Conservation (phyloP, 2,888 invertebrate genomes). For the Camponotus fellah region DNA sequence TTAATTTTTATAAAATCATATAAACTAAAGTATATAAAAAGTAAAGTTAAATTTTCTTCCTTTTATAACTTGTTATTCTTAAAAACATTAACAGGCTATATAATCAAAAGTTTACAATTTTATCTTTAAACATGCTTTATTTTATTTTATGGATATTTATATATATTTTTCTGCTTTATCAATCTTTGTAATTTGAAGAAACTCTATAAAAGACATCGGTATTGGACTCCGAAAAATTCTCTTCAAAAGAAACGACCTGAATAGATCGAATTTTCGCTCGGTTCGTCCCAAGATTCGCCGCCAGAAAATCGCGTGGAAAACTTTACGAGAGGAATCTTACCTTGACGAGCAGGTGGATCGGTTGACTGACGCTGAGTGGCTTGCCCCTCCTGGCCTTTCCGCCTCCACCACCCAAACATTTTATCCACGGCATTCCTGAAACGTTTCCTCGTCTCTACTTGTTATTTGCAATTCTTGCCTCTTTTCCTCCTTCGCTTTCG, state of each 20-base stretch:
- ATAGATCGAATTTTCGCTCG: constrained; percentile 16
- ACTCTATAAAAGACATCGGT: not conserved
- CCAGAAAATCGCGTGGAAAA: constrained; percentile 39
- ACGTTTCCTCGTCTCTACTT: constrained; percentile 71
- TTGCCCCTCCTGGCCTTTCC: constrained; percentile 84
- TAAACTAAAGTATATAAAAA: not conserved
- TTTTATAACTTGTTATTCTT: not conserved
- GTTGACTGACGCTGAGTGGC: constrained; percentile 85
- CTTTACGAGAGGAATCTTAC: constrained; percentile 72
- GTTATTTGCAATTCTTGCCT: constrained; percentile 60
- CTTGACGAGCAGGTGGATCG: constrained; percentile 85
- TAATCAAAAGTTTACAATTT: not conserved
- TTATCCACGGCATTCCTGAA: constrained; percentile 85
- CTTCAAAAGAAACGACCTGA: not conserved
- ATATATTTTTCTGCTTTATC: not conserved
- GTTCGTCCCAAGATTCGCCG: constrained; percentile 27
- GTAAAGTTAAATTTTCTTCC: too few relatives aligned
- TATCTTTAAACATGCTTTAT: not conserved
- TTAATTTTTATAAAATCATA: not conserved
- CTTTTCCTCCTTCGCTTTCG: constrained; percentile 34
- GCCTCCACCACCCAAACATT: constrained; percentile 84
- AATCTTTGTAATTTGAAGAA: not conserved
- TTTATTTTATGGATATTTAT: not conserved
- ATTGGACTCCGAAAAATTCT: not conserved
- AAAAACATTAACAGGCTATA: not conserved